Evolutionary conservation across 2,113 vertebrate species (phyloP), one percentile per base, ranked within the genome.

Genomic region (Sakesphorus luctuosus): DNA sequence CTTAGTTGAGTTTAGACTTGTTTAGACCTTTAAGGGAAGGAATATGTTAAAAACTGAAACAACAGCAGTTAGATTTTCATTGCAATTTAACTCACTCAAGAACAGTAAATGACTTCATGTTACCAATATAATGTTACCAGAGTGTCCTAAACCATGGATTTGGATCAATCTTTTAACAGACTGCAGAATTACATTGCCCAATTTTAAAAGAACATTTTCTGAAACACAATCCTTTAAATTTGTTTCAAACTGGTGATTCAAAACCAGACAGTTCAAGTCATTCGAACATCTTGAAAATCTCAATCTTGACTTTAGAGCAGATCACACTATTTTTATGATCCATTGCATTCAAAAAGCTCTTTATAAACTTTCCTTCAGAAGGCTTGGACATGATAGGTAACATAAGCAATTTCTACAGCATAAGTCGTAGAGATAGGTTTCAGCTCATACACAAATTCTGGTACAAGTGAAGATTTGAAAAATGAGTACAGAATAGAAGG

Each of bases 401-500:
- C 12, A 43, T 75, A 84, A 81, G 83, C 55, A 78, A 75, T 86
- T 96, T 90, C 65, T 86, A 40, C 80, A 95, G 65, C 11, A 9
- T 67, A 86, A 92, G 83, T 25, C 23, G 31, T 35, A 10, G 40
- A 38, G 75, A 56, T 78, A 72, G 6, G 9, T 96, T 96, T 96
- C 94, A 92, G 56, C 73, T 92, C 44, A 94, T 59, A 53, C 38
- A 38, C 50, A 74, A 75, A 52, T 89, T 49, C 61, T 94, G 52
- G 33, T 86, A 19, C 44, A 65, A 49, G 78, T 93, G 88, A 96
- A 96, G 83, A 93, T 81, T 90, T 84, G 93, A 92, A 96, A 97
- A 89, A 58, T 35, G 68, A 93, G 92, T 28, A 78, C 23, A 65
- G 75, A 87, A 43, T 11, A 68, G 79, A 94, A 95, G 20, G 53